Percentiles rank a stretch among this genome's conserved stretches.
Evolutionary conservation across 2,888 invertebrate genomes (phyloP).

Genomic region (Neoitamus cyanurus): DNA sequence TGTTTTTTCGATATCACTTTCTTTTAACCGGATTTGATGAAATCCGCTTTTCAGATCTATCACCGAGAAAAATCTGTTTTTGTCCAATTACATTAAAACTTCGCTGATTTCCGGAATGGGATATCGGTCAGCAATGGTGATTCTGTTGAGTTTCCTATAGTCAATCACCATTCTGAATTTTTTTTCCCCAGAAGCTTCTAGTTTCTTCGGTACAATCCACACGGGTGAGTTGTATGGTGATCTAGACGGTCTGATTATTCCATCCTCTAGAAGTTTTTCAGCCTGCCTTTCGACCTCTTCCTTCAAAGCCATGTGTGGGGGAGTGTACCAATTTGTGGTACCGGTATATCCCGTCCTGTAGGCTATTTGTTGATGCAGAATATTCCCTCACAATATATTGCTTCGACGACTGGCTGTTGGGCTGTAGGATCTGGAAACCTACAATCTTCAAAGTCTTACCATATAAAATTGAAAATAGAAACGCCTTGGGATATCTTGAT

Average conservation of each 20-base stretch:
- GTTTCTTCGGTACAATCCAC: slow-evolving; percentile 43
- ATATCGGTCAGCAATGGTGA: slow-evolving; percentile 45
- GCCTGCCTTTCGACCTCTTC: not conserved
- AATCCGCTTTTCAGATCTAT: not conserved
- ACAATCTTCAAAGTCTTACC: too few species aligned
- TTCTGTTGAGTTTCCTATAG: slow-evolving; percentile 46
- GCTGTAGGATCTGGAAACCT: too few species aligned
- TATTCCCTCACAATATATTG: too few species aligned
- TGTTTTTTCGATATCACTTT: not conserved
- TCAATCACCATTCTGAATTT: slow-evolving; percentile 41
- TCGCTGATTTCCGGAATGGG: slow-evolving; percentile 47
- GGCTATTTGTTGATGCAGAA: too few species aligned
- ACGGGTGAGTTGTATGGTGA: not conserved
- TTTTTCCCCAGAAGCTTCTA: slow-evolving; percentile 37
- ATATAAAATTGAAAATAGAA: too few species aligned
- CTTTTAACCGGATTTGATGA: not conserved
- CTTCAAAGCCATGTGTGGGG: not conserved
- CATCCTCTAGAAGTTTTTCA: not conserved
- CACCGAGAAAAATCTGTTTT: not conserved
- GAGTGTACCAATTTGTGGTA: too few species aligned
- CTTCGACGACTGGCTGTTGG: too few species aligned
- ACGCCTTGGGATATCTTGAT: too few species aligned
- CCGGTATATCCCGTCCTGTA: too few species aligned
- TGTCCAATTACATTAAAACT: not conserved
- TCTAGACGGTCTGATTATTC: not conserved